phyloP scores from a whole-genome alignment of 2,113 vertebrate genomes.

The Solea solea region DNA sequence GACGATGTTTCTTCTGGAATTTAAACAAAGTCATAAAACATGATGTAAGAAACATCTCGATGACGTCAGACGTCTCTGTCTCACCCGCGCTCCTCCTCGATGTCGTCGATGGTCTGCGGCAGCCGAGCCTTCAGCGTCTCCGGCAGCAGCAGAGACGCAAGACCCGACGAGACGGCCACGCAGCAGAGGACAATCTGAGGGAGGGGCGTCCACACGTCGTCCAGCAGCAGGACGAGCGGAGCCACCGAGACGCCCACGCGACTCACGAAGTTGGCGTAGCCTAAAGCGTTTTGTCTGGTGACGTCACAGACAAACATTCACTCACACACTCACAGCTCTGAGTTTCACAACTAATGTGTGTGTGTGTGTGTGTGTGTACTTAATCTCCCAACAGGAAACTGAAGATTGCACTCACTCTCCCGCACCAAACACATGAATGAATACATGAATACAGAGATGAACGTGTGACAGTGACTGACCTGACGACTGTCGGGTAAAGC shows the following conservation, averaged over 20 bases:
- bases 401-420: too few relatives aligned
- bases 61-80: too few relatives aligned
- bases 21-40: background rate
- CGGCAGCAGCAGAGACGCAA: constrained; percentile 78
- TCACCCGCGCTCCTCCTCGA: constrained; percentile 62
- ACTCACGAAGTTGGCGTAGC: constrained; percentile 76
- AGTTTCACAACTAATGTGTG: too few relatives aligned
- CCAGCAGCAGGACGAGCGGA: constrained; percentile 81
- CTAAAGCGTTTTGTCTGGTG: constrained; percentile 84
- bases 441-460: background rate
- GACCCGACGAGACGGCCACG: constrained; percentile 70
- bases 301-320: background rate
- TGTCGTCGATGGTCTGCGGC: constrained; percentile 85
- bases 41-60: too few relatives aligned
- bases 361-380: background rate
- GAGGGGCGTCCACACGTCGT: constrained; percentile 79
- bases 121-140: constrained; percentile 80
- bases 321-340: too few relatives aligned
- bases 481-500: constrained; percentile 87
- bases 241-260: constrained; percentile 82
- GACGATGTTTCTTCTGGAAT: constrained; percentile 22
- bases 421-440: background rate
- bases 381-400: background rate
- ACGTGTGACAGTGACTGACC: constrained; percentile 67
- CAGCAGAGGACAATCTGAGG: constrained; percentile 79